phyloP scores from a whole-genome alignment of 2,797 vertebrate genomes.

The Cetoscarus ocellatus region DNA sequence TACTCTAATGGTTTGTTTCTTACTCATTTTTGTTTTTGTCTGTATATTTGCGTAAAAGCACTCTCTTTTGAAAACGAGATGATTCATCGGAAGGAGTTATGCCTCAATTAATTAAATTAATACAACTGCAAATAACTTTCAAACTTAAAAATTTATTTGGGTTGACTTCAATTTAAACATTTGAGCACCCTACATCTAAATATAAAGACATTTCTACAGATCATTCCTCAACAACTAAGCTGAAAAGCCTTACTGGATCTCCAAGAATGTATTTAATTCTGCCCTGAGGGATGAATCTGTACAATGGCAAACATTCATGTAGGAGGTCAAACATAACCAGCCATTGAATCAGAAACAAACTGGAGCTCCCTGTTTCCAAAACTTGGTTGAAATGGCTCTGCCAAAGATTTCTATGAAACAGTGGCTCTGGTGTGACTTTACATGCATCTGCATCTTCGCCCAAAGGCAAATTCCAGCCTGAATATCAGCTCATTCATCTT shows the following conservation, averaged over 20 bases:
- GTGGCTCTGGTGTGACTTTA: slow-evolving; percentile 6
- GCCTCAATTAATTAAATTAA: too few relatives aligned
- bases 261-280: slow-evolving; percentile 34
- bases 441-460: slow-evolving; percentile 32
- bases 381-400: slow-evolving; percentile 22
- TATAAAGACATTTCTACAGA: not conserved
- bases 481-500: slow-evolving; percentile 33
- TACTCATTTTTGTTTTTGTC: too few relatives aligned
- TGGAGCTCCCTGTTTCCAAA: slow-evolving; percentile 48
- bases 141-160: too few relatives aligned
- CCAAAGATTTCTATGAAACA: slow-evolving; percentile 30
- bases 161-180: too few relatives aligned
- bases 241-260: slow-evolving; percentile 21
- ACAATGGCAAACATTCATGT: slow-evolving; percentile 63
- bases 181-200: too few relatives aligned
- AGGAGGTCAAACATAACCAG: slow-evolving; percentile 41
- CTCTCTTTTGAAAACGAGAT: too few relatives aligned
- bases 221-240: slow-evolving; percentile 6
- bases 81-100: too few relatives aligned
- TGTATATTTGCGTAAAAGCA: too few relatives aligned
- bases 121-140: too few relatives aligned
- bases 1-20: too few relatives aligned
- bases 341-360: slow-evolving; percentile 42
- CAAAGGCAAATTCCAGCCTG: slow-evolving; percentile 50
- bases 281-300: slow-evolving; percentile 44